Evolutionary conservation across 2,888 invertebrate genomes (phyloP), one percentile per base, ranked within the genome.

Genomic region (Synanthedon andrenaeformis): DNA sequence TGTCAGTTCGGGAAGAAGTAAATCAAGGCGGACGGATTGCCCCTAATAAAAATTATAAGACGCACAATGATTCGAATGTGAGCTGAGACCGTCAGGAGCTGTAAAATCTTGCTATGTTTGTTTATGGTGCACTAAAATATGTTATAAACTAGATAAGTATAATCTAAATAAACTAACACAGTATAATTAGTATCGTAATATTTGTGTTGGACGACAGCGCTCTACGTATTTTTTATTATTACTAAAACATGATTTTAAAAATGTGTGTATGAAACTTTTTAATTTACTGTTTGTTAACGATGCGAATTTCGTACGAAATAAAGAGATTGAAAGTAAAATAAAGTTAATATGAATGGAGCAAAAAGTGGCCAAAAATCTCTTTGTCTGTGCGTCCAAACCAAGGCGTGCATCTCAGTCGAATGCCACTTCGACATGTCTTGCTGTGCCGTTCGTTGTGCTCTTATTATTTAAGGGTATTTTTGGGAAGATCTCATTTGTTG

Each of bases 21-120:
- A 87, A 87, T 87, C 87, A 87, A 85, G 81, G 63, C 76, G 74
- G 86, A 85, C 83, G 86, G 82, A 87, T 87, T 86, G 87, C 85
- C 85, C 82, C 82, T 80, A 85, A 86, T 87, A 86, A 87, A 87
- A 87, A 87, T 86, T 87, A 87, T 87, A 87, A 86, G 82, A 84
- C 80, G 83, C 85, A 86, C 86, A 87, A 87, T 86, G 79, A 76
- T 66, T 76, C 76, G 78, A 80, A 81, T 83, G 82, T 82, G 83
- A 79, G 76, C 70, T 78, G 78, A 69, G 79, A 76, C 76, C 79
- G 84, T 74, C 84, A 80, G 84, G 79, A 81, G 86, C 78, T 76
- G 81, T 85, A 86, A 86, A 86, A 79, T 79, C 80, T 79, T 73
- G 79, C 84, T 84, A 79, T 86, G 86, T 86, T 87, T 86, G 86